Evolutionary conservation across 1,140 invertebrate species (phyloP).

Genomic region (Camponotus vicinus): DNA sequence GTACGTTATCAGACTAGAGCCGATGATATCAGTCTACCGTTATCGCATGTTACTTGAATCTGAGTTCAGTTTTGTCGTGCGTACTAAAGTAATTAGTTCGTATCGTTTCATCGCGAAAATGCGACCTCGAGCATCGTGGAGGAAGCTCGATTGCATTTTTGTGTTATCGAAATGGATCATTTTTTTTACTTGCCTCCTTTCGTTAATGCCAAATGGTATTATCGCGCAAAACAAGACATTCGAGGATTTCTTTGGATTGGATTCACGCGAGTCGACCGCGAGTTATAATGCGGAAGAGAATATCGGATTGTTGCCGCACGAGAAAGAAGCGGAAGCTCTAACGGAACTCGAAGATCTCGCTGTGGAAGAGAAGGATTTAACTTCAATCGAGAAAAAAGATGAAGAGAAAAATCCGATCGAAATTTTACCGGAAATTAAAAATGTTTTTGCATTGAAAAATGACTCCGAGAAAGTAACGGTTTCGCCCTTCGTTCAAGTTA

Average conservation of each 20-base stretch:
- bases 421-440: neutral
- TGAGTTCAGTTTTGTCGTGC: constrained; percentile 66
- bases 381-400: neutral
- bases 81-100: constrained; percentile 65
- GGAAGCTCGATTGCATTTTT: constrained; percentile 37
- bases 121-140: constrained; percentile 49
- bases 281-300: neutral
- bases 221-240: constrained; percentile 66
- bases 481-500: constrained; percentile 28
- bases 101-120: constrained; percentile 61
- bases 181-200: neutral
- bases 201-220: neutral
- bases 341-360: constrained; percentile 68
- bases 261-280: neutral
- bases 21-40: constrained; percentile 75
- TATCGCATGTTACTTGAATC: constrained; percentile 70
- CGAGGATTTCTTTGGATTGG: constrained; percentile 71
- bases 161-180: constrained; percentile 30
- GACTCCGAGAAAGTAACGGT: neutral
- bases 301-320: neutral
- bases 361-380: neutral
- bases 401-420: neutral
- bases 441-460: neutral
- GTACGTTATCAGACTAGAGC: constrained; percentile 72
- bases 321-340: neutral